Percentiles rank a stretch among this genome's conserved stretches.
phyloP scores from a whole-genome alignment of 1,140 invertebrate species.

The Bilobella aurantiaca region DNA sequence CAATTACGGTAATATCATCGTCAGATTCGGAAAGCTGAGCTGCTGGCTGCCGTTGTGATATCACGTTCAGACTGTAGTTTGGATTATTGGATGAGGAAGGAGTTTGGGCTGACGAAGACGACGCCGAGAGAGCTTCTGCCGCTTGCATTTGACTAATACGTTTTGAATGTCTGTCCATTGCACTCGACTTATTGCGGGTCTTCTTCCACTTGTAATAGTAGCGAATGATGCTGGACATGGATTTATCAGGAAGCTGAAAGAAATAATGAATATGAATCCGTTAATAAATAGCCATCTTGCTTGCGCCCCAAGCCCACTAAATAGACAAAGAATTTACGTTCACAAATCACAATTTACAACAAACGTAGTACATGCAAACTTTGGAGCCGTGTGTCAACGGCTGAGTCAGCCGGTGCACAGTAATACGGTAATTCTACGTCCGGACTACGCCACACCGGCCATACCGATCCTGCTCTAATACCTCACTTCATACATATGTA shows the following conservation, averaged over 20 bases:
- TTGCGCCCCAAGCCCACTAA: no score
- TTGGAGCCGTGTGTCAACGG: no score
- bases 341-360: no score
- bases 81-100: neutral
- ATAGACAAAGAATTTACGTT: no score
- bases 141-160: conserved; percentile 44
- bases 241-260: conserved; percentile 83
- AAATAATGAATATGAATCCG: neutral
- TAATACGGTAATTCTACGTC: no score
- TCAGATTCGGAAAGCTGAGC: conserved; percentile 26
- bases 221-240: conserved; percentile 88
- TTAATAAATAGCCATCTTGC: neutral
- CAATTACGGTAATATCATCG: conserved; percentile 28
- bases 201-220: conserved; percentile 99
- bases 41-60: neutral
- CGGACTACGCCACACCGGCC: no score
- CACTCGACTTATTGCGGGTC: conserved; percentile 73
- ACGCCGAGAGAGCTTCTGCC: conserved; percentile 17
- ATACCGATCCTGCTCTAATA: no score
- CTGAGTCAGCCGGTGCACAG: no score
- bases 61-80: neutral
- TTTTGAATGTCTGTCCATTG: conserved; percentile 81
- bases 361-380: no score
- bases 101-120: conserved; percentile 6
- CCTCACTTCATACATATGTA: no score